Base-by-base conservation (phyloP, 2,113 vertebrate genomes). In the Oenanthe melanoleuca region DNA sequence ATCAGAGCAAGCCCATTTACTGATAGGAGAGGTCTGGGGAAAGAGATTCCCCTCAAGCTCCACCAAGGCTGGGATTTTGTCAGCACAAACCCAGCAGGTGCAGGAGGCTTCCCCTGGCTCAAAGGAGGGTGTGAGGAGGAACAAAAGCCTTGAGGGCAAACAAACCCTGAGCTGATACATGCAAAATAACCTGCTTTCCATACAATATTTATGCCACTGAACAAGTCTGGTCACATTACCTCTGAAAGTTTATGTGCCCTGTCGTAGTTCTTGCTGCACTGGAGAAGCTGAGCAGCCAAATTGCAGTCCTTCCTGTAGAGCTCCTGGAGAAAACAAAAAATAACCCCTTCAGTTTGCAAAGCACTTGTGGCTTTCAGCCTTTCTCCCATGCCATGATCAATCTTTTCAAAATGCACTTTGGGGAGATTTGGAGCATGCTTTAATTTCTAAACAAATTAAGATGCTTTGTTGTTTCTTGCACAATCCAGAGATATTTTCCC, bases 251-350 rank as follows among this genome's bases (percentile, higher is more conserved):
- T 99, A 96, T 98, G 98, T 78, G 96, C 98, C 98, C 98, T 98
- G 98, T 98, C 98, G 88, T 99, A 98, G 94, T 98, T 98, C 97
- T 99, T 99, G 98, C 98, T 98, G 98, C 99, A 99, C 94, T 99
- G 99, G 96, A 99, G 98, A 97, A 99, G 98, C 96, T 99, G 99
- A 92, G 99, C 99, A 44, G 99, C 99, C 95, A 99, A 98, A 95
- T 98, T 99, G 98, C 99, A 99, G 98, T 99, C 99, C 97, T 99
- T 99, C 96, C 99, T 98, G 96, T 99, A 99, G 93, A 99, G 97
- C 72, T 99, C 99, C 99, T 99, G 96, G 34, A 97, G 98, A 98
- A 92, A 92, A 91, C 93, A 95, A 87, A 95, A 89, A 80, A 91
- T 9, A 92, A 42, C 59, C 3, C 75, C 23, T 72, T 88, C 45